These are phyloP conservation scores for Hylaeus volcanicus DNA, from an alignment of 1,140 invertebrate genomes.

Conservation along the genomic window DNA sequence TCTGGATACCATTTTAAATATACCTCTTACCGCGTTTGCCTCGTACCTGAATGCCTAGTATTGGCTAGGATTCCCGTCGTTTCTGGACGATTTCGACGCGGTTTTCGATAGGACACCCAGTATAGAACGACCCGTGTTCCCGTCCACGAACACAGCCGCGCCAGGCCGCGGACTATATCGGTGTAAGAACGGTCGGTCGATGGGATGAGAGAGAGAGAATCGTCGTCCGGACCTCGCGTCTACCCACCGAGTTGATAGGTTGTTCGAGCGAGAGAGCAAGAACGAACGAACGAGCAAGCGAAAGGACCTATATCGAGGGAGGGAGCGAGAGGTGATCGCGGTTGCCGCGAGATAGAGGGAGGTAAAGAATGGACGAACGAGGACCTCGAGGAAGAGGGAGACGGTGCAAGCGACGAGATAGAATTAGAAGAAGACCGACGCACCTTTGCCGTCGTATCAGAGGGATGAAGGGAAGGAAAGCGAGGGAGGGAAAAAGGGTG, in stretches of 20 bases:
- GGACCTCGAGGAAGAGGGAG: conserved; percentile 74
- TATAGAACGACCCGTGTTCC: conserved; percentile 68
- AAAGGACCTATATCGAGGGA: conserved; percentile 24
- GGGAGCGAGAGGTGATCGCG: conserved; percentile 49
- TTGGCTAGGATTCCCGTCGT: background rate
- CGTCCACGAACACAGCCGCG: conserved; percentile 72
- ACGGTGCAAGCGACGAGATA: conserved; percentile 73
- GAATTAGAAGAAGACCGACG: conserved; percentile 77
- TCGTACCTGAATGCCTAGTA: too few species aligned
- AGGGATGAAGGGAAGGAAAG: conserved; percentile 58
- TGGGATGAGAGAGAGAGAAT: conserved; percentile 79
- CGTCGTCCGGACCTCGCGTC: conserved; percentile 77
- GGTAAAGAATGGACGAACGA: conserved; percentile 53
- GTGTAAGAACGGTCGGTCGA: conserved; percentile 79
- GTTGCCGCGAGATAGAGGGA: conserved; percentile 13
- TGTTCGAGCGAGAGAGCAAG: conserved; percentile 76
- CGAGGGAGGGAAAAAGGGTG: conserved; percentile 43
- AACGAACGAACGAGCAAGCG: conserved; percentile 59
- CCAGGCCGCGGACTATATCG: conserved; percentile 75
- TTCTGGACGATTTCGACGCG: background rate
- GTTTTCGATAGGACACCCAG: conserved; percentile 60
- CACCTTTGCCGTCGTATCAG: conserved; percentile 47
- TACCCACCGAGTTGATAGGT: conserved; percentile 81
- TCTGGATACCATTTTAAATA: too few species aligned
- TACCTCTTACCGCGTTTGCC: too few species aligned